Evolutionary conservation across 2,113 vertebrate genomes (phyloP).

Genomic region (Ellobius talpinus): DNA sequence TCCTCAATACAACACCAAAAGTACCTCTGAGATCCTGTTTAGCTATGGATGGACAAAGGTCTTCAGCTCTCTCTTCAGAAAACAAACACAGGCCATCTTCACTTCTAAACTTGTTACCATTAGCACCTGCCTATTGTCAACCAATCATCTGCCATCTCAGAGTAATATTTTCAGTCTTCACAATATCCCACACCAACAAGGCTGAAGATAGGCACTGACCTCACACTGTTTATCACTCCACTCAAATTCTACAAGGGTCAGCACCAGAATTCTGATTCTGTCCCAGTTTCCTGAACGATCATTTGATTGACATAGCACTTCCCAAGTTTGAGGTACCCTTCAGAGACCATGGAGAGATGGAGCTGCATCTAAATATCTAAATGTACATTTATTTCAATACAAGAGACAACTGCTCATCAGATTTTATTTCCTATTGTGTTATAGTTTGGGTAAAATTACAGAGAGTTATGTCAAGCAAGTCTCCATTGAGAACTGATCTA

Average conservation of each 20-base stretch:
- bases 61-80: neutral
- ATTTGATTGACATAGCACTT: neutral
- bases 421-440: neutral
- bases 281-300: neutral
- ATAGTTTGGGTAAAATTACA: slow-evolving; percentile 25
- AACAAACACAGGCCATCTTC: neutral
- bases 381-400: neutral
- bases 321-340: neutral
- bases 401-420: neutral
- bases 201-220: neutral
- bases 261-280: neutral
- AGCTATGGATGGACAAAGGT: neutral
- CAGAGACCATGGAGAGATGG: slow-evolving; percentile 1
- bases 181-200: neutral
- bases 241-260: neutral
- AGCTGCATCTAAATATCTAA: neutral
- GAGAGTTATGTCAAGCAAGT: neutral
- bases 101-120: neutral
- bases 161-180: neutral
- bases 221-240: neutral
- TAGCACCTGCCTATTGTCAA: neutral
- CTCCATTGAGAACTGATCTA: neutral
- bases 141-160: slow-evolving; percentile 20
- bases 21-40: neutral
- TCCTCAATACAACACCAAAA: neutral